phyloP scores from a whole-genome alignment of 1,140 invertebrate genomes.

The Apis florea region DNA sequence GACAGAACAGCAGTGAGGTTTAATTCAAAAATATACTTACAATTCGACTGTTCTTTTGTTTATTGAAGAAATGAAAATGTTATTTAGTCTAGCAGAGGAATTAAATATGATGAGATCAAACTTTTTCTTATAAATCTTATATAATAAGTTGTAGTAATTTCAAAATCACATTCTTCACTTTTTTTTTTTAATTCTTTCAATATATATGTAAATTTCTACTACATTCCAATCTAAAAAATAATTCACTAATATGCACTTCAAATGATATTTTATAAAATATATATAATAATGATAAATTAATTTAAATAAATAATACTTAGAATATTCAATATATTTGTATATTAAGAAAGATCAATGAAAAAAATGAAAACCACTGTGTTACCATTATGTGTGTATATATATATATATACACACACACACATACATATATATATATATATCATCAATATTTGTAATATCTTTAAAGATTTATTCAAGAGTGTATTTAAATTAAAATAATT shows the following conservation, averaged over 20 bases:
- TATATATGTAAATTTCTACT: not conserved
- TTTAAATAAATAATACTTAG: not conserved
- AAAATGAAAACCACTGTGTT: constrained; percentile 6
- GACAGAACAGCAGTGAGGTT: not conserved
- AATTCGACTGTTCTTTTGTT: not conserved
- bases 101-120: not conserved
- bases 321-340: not conserved
- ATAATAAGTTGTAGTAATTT: not conserved
- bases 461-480: not conserved
- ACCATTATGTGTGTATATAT: too few species aligned
- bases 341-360: not conserved
- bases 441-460: not conserved
- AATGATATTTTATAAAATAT: not conserved
- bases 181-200: not conserved
- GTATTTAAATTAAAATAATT: not conserved
- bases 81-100: constrained; percentile 7
- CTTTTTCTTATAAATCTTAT: not conserved
- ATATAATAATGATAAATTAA: not conserved
- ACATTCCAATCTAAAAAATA: not conserved
- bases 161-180: not conserved
- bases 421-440: not conserved
- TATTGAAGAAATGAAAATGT: not conserved
- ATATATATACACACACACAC: too few species aligned
- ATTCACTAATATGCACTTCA: not conserved
- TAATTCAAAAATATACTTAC: constrained; percentile 1